A percentile compares a stretch with the other conserved stretches of the same genome.
Evolutionary conservation across 2,113 vertebrate species (phyloP).

Genomic region (Syrmaticus mikado): DNA sequence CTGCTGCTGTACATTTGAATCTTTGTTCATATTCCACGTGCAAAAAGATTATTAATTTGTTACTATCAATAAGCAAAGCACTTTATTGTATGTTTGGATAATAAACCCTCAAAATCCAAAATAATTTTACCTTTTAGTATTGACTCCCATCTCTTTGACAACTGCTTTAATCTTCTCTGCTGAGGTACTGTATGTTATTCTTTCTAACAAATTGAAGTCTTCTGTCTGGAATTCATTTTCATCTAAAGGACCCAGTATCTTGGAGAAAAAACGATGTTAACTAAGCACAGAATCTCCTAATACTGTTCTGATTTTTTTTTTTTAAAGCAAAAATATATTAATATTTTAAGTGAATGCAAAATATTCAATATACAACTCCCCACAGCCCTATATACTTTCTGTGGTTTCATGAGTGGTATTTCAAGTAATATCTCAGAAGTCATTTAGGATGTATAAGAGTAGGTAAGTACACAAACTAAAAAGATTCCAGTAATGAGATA

Average conservation of each 20-base stretch:
- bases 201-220: constrained; percentile 93
- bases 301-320: not conserved
- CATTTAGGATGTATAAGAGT: not conserved
- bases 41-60: not conserved
- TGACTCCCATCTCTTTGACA: constrained; percentile 87
- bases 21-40: not conserved
- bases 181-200: constrained; percentile 84
- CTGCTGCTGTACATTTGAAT: not conserved
- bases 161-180: constrained; percentile 87
- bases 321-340: not conserved
- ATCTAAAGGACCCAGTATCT: constrained; percentile 87
- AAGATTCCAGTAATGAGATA: not conserved
- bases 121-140: constrained; percentile 75
- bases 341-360: not conserved
- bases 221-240: constrained; percentile 85
- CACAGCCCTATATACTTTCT: not conserved
- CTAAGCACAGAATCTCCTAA: not conserved
- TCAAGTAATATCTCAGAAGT: not conserved
- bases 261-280: not conserved
- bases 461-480: not conserved
- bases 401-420: not conserved
- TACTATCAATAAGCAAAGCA: not conserved
- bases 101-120: not conserved
- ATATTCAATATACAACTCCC: not conserved
- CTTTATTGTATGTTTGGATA: not conserved